Evolutionary conservation across 2,888 invertebrate species (phyloP).

Genomic region (Opisthograptis luteolata): DNA sequence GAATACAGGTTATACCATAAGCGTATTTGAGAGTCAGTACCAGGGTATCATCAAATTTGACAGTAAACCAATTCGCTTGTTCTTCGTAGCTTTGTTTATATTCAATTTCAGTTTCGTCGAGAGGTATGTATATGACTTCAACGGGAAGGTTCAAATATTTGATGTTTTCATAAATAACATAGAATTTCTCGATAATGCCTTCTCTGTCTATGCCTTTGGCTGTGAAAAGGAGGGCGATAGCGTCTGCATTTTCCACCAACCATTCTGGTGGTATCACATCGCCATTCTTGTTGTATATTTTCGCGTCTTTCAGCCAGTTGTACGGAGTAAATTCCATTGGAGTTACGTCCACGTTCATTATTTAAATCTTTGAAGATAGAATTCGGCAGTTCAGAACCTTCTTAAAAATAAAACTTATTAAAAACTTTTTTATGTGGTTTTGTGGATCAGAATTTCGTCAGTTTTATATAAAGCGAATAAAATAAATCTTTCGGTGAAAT

Average conservation of each 20-base stretch:
- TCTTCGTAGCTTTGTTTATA: conserved; percentile 49
- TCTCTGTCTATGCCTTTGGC: conserved; percentile 58
- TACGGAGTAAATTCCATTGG: not conserved
- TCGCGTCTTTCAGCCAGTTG: conserved; percentile 14
- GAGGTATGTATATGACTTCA: conserved; percentile 70
- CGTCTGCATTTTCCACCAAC: conserved; percentile 60
- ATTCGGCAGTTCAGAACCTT: too few species aligned
- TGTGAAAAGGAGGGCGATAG: conserved; percentile 63
- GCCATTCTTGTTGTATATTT: conserved; percentile 47
- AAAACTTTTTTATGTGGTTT: too few species aligned
- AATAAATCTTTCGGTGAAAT: too few species aligned
- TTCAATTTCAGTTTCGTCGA: conserved; percentile 59
- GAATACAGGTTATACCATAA: conserved; percentile 62
- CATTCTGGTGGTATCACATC: conserved; percentile 50
- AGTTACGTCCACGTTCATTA: not conserved
- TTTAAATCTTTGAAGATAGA: not conserved
- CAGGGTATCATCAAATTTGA: conserved; percentile 58
- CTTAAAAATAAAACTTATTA: too few species aligned
- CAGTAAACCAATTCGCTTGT: conserved; percentile 77
- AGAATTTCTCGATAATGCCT: conserved; percentile 62
- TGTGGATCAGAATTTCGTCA: too few species aligned
- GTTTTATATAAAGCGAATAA: too few species aligned
- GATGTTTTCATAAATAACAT: conserved; percentile 63
- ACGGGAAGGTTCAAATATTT: conserved; percentile 64
- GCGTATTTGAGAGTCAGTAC: conserved; percentile 55